A percentile compares a stretch with the other conserved stretches of the same genome.
These are phyloP conservation scores for Coecobrya sp. DNA, from an alignment of 2,888 invertebrate genomes.

Conservation along the genomic window DNA sequence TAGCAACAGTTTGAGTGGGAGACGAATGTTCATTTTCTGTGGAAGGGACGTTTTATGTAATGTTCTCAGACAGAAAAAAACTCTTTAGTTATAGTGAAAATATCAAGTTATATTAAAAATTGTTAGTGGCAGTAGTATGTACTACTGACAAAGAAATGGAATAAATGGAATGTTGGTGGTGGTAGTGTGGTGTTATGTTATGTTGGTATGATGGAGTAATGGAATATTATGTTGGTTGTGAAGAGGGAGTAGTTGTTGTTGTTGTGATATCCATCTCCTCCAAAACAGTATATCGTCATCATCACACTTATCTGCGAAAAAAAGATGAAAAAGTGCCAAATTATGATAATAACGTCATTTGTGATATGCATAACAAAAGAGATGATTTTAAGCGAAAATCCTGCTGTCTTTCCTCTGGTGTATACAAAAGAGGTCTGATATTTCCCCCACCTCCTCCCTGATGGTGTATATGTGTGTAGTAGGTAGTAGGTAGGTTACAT, in stretches of 20 bases:
- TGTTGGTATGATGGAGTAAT: slow-evolving; percentile 35
- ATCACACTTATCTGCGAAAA: slow-evolving; percentile 83
- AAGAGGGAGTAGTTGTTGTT: slow-evolving; percentile 35
- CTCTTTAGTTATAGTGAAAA: background rate
- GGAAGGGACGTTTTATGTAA: slow-evolving; percentile 2
- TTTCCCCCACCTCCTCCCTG: slow-evolving; percentile 26
- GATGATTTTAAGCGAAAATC: slow-evolving; percentile 85
- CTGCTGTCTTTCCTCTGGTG: slow-evolving; percentile 80
- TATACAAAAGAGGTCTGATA: slow-evolving; percentile 57
- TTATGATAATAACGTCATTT: slow-evolving; percentile 86
- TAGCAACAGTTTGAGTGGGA: slow-evolving; percentile 15
- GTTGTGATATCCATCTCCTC: slow-evolving; percentile 65
- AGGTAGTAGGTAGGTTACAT: background rate
- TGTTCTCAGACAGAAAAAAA: slow-evolving; percentile 11
- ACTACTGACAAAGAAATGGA: slow-evolving; percentile 49
- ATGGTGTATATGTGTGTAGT: background rate
- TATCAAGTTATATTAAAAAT: slow-evolving; percentile 43
- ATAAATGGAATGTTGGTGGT: slow-evolving; percentile 42
- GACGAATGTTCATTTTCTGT: background rate
- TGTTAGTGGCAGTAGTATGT: slow-evolving; percentile 11
- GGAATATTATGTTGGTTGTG: slow-evolving; percentile 28
- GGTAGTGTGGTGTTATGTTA: no score
- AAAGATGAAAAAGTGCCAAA: slow-evolving; percentile 86
- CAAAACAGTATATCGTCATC: slow-evolving; percentile 69
- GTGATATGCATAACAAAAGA: slow-evolving; percentile 86